Conservation (phyloP, 1,140 invertebrate genomes). For the Monochamus saltuarius region DNA sequence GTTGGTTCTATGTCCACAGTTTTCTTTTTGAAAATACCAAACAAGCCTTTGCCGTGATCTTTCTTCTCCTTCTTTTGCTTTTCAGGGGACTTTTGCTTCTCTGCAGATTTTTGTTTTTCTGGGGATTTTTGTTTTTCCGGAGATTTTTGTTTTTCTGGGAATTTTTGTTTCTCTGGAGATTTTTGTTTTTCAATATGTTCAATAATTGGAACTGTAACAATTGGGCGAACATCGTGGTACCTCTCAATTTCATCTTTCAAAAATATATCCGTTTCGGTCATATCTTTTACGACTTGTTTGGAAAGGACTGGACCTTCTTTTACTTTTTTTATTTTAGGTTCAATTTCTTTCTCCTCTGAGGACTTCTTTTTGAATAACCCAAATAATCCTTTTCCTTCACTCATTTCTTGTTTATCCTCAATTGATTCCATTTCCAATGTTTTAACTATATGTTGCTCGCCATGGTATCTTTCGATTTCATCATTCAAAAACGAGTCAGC, state of each 20-base stretch:
- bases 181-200: too few species aligned
- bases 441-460: conserved; percentile 15
- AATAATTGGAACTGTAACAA: conserved; percentile 8
- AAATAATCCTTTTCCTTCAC: conserved; percentile 9
- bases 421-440: conserved; percentile 19
- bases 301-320: not conserved
- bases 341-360: not conserved
- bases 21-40: conserved; percentile 27
- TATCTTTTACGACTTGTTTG: conserved; percentile 16
- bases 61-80: conserved; percentile 15
- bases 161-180: too few species aligned
- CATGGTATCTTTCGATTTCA: conserved; percentile 5
- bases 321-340: not conserved
- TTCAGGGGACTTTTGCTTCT: not conserved
- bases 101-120: too few species aligned
- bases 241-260: conserved; percentile 30
- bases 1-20: conserved; percentile 13
- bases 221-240: conserved; percentile 31
- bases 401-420: conserved; percentile 13
- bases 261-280: conserved; percentile 21
- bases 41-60: conserved; percentile 20
- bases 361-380: conserved; percentile 16
- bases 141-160: too few species aligned
- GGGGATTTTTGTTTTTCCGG: too few species aligned
- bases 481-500: not conserved